Evolutionary conservation across 1,140 invertebrate species (phyloP), one percentile per base, ranked within the genome.

Genomic region (Araneus ventricosus): DNA sequence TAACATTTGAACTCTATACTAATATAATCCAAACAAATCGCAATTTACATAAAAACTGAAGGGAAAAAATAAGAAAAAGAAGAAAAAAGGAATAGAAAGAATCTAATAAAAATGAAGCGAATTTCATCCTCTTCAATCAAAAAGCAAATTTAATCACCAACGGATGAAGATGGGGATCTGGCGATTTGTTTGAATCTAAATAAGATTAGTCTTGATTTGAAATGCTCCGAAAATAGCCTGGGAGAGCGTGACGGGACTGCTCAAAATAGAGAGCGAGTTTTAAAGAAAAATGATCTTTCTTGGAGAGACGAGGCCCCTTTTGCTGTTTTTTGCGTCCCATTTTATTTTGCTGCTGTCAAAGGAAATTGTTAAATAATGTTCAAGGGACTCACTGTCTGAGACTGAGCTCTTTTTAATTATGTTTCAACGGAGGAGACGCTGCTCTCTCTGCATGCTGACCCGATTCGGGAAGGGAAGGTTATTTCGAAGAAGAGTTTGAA

Each of bases 131-230:
- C 45, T 86, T 86, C 84, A 86, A 34, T 86, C 84, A 86, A 59
- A 41, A 86, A 52, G 52, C 24, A 57, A 86, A 86, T 61, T 86
- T 86, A 86, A 86, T 86, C 84, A 61, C 5, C 37, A n/a, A 5
- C 5, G 45, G 30, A 37, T 86, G n/a, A 86, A 59, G 84, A 59
- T 4, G 24, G 45, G 45, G 45, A 84, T 84, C 34, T 37, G 80
- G 80, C 84, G 84, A 86, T 86, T 86, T 86, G 52, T 86, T 86
- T 86, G 84, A 86, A 86, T 86, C 84, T 86, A 86, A 86, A 86
- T 86, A 52, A 52, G 84, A 86, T 86, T 86, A 57, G 84, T 86
- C 84, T 34, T 86, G 84, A 86, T 86, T 86, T 34, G 27, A 86
- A 86, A 86, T 59, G n/a, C 45, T 59, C 84, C 45, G 27, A 59